Evolutionary conservation across 2,113 vertebrate genomes (phyloP).

Genomic region (Polyodon spathula): DNA sequence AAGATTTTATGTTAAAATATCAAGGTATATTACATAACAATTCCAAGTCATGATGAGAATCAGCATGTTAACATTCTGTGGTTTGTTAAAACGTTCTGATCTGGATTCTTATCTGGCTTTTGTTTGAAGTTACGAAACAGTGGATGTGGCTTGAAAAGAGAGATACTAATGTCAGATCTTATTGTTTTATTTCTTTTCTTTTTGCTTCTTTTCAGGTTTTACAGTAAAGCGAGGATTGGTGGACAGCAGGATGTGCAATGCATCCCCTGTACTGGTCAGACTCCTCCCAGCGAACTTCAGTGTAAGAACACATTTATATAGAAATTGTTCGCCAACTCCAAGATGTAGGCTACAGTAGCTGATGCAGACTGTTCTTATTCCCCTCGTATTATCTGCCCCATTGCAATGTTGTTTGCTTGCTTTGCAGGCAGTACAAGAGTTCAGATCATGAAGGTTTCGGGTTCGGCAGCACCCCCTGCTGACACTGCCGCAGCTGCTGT

Average conservation of each 20-base stretch:
- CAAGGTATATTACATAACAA: too few relatives aligned
- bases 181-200: neutral
- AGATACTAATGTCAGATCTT: neutral
- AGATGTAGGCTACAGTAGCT: too few relatives aligned
- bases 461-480: slow-evolving; percentile 31
- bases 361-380: slow-evolving; percentile 1
- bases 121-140: too few relatives aligned
- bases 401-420: neutral
- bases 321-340: neutral
- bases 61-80: too few relatives aligned
- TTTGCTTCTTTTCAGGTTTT: slow-evolving; percentile 54
- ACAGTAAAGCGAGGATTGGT: slow-evolving; percentile 63
- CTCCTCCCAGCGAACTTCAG: slow-evolving; percentile 43
- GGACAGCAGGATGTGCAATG: slow-evolving; percentile 66
- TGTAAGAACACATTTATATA: slow-evolving; percentile 38
- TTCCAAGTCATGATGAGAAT: too few relatives aligned
- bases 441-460: slow-evolving; percentile 35
- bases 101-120: too few relatives aligned
- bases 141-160: neutral
- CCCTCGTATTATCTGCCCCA: neutral
- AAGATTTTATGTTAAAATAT: too few relatives aligned
- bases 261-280: slow-evolving; percentile 61
- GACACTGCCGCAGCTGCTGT: slow-evolving; percentile 40
- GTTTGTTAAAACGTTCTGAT: too few relatives aligned
- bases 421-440: slow-evolving; percentile 49